Conservation (phyloP, 2,888 invertebrate species). For the Cylloceria caligata region DNA sequence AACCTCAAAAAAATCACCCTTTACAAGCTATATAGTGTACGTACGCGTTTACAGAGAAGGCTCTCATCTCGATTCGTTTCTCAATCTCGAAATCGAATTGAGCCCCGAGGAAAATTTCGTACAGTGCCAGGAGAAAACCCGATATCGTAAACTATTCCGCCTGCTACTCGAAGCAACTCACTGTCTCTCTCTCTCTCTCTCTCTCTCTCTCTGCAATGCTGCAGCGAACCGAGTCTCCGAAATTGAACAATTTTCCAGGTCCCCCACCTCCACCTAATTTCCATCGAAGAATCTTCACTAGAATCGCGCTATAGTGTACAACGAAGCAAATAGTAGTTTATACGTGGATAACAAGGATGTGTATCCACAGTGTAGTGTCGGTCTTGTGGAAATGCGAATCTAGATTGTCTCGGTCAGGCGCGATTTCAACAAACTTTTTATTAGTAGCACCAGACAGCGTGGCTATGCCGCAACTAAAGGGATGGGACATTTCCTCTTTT, state of each 20-base stretch:
- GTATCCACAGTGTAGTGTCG: conserved; percentile 1
- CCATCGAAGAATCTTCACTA: conserved; percentile 63
- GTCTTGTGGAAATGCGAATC: conserved; percentile 47
- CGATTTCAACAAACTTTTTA: conserved; percentile 48
- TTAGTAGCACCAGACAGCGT: conserved; percentile 28
- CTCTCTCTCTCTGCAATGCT: conserved; percentile 34
- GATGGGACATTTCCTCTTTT: conserved; percentile 36
- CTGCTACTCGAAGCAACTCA: conserved; percentile 5
- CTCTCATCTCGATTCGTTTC: conserved; percentile 66
- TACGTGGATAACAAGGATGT: conserved; percentile 26
- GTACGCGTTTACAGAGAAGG: conserved; percentile 40
- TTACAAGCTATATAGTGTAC: conserved; percentile 39
- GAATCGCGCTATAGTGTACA: conserved; percentile 30
- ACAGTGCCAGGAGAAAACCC: conserved; percentile 65
- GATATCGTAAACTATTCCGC: conserved; percentile 65
- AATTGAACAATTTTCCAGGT: conserved; percentile 67
- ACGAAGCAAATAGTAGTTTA: conserved; percentile 43
- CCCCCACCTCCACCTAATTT: conserved; percentile 59
- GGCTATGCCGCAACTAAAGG: conserved; percentile 4
- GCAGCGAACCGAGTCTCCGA: conserved; percentile 52
- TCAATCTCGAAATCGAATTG: conserved; percentile 68
- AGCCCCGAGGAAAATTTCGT: conserved; percentile 64
- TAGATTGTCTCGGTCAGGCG: conserved; percentile 27
- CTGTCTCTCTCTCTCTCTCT: conserved; percentile 43
- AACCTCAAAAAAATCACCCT: too few species aligned